These are phyloP conservation scores for Anarrhichthys ocellatus DNA, from an alignment of 2,113 vertebrate genomes.

Conservation along the genomic window DNA sequence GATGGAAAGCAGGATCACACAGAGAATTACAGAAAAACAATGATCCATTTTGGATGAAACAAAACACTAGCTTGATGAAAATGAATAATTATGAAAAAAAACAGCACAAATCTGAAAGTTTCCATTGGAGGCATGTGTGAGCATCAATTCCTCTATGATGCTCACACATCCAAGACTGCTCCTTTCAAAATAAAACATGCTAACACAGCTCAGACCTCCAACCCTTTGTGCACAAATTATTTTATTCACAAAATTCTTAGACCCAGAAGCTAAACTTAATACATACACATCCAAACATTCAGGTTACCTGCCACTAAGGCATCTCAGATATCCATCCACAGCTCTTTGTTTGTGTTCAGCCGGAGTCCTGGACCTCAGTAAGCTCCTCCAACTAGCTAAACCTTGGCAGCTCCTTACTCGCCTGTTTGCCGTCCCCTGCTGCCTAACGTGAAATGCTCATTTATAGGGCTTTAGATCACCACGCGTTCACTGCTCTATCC, in stretches of 20 bases:
- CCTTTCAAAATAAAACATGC: conserved; percentile 31
- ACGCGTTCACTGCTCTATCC: conserved; percentile 32
- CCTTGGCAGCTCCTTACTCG: conserved; percentile 35
- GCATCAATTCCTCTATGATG: conserved; percentile 28
- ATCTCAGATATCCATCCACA: conserved; percentile 57
- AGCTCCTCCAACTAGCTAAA: conserved; percentile 47
- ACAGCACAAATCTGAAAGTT: conserved; percentile 10
- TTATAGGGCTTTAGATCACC: conserved; percentile 42
- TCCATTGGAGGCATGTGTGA: background rate
- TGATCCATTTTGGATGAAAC: background rate
- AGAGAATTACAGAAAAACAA: background rate
- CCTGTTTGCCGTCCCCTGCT: conserved; percentile 17
- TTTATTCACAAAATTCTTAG: conserved; percentile 27
- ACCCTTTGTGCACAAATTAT: background rate
- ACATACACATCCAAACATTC: background rate
- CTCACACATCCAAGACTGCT: background rate
- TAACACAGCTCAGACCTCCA: background rate
- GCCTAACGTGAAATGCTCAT: conserved; percentile 49
- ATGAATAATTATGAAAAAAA: background rate
- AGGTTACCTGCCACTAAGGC: conserved; percentile 68
- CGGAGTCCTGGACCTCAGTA: conserved; percentile 49
- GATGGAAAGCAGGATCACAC: background rate
- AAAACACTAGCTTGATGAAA: background rate
- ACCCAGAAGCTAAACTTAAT: background rate
- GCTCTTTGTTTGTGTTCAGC: conserved; percentile 61